Conservation (phyloP, 2,113 vertebrate species). For the Apteryx owenii region DNA sequence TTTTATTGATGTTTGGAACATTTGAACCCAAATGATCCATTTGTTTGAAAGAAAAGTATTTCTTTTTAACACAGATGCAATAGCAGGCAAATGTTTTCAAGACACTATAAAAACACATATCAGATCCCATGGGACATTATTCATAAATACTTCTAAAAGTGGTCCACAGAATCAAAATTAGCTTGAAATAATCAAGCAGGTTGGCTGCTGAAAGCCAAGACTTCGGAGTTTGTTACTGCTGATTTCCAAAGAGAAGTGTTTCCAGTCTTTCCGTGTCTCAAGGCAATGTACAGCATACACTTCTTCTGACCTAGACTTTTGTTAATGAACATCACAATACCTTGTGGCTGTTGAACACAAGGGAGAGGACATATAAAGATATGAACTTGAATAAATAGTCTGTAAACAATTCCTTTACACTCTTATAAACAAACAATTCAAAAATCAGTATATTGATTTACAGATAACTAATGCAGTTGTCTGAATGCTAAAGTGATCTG, state of each 20-base stretch:
- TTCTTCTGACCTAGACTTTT: not conserved
- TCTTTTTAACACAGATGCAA: not conserved
- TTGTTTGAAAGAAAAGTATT: not conserved
- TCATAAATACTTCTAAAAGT: not conserved
- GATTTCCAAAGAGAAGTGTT: not conserved
- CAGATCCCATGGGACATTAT: not conserved
- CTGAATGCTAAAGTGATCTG: not conserved
- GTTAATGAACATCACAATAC: not conserved
- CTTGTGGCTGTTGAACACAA: not conserved
- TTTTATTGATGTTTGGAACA: constrained; percentile 66
- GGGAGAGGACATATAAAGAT: not conserved
- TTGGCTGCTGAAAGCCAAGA: not conserved
- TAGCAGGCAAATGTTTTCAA: not conserved
- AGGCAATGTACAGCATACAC: not conserved
- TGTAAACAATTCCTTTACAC: not conserved
- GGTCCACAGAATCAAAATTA: not conserved
- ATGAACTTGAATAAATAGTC: not conserved
- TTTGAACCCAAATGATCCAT: not conserved
- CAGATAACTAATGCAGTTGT: constrained; percentile 33
- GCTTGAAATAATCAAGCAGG: not conserved
- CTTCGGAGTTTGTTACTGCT: not conserved
- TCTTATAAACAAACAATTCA: constrained; percentile 35
- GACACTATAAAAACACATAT: not conserved
- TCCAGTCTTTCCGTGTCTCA: not conserved
- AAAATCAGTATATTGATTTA: constrained; percentile 48